Conservation (phyloP, 2,888 invertebrate genomes). For the Mythimna lalbum region DNA sequence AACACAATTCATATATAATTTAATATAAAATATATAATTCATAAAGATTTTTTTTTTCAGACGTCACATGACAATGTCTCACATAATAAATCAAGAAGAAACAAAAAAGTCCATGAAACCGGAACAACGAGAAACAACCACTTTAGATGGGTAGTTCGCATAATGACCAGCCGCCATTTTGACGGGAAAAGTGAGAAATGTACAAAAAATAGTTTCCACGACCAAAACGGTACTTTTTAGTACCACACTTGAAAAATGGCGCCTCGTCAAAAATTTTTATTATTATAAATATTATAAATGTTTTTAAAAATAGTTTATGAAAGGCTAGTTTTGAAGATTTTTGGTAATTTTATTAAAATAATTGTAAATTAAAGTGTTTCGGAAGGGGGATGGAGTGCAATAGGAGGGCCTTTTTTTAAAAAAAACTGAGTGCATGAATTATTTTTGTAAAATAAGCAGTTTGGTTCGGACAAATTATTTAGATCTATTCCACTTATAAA, state of each 20-base stretch:
- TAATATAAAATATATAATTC: too few species aligned
- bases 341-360: constrained; percentile 61
- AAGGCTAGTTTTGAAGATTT: constrained; percentile 64
- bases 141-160: constrained; percentile 56
- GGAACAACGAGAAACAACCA: constrained; percentile 63
- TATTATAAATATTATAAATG: constrained; percentile 50
- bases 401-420: constrained; percentile 14
- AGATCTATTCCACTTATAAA: not conserved
- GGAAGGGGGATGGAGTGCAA: constrained; percentile 47
- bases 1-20: too few species aligned
- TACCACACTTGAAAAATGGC: constrained; percentile 53
- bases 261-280: constrained; percentile 47
- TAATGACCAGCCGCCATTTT: constrained; percentile 57
- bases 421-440: constrained; percentile 30
- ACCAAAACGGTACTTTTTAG: constrained; percentile 43
- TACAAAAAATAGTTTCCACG: constrained; percentile 8
- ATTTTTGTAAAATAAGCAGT: not conserved
- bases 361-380: constrained; percentile 44
- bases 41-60: constrained; percentile 69
- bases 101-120: constrained; percentile 57
- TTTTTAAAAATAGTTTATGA: constrained; percentile 65
- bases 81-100: constrained; percentile 66
- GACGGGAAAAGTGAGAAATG: constrained; percentile 10
- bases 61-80: constrained; percentile 83
- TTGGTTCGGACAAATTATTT: too few species aligned